Base-by-base conservation (phyloP, 2,888 invertebrate species). In the Pilophorus perplexus region DNA sequence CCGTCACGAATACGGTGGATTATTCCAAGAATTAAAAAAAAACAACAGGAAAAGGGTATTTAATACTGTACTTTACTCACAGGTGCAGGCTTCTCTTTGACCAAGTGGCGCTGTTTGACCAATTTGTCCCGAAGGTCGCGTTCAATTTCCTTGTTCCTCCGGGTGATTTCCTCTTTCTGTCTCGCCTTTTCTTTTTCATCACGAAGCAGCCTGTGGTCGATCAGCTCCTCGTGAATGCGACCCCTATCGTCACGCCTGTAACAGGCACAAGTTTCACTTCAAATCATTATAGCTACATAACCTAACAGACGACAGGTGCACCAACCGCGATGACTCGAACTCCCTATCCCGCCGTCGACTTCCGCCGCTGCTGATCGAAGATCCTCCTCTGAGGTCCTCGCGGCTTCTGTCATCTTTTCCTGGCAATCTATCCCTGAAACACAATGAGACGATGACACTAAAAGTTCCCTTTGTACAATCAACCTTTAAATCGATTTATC, bases 391-490 rank as follows among this genome's bases (percentile, higher is more conserved):
- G 5, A 64, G 12, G 23, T 64, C 64, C 23, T 64, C 64, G 3
- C 64, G 14, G 38, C 50, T 64, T 28, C 64, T n/a, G 1, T 75
- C 50, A 78, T 78, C 64, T 79, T 80, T 67, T 3, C 48, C 27
- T 4, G 67, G 40, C 28, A 44, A 75, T 22, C 73, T 69, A 1
- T 70, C 70, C 16, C 70, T 70, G 46, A 28, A 67, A 48, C 23
- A 28, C 18, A 16, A 44, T 2, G 54, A 54, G n/a, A n/a, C n/a
- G n/a, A n/a, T n/a, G n/a, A n/a, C 64, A 27, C n/a, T n/a, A n/a
- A n/a, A n/a, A n/a, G n/a, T n/a, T n/a, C n/a, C n/a, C n/a, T n/a
- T n/a, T n/a, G n/a, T n/a, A n/a, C n/a, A n/a, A n/a, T n/a, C n/a
- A n/a, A n/a, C n/a, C n/a, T n/a, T n/a, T n/a, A n/a, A n/a, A n/a